Evolutionary conservation across 2,888 invertebrate genomes (phyloP).

Genomic region (Pachliopta kotzebuea): DNA sequence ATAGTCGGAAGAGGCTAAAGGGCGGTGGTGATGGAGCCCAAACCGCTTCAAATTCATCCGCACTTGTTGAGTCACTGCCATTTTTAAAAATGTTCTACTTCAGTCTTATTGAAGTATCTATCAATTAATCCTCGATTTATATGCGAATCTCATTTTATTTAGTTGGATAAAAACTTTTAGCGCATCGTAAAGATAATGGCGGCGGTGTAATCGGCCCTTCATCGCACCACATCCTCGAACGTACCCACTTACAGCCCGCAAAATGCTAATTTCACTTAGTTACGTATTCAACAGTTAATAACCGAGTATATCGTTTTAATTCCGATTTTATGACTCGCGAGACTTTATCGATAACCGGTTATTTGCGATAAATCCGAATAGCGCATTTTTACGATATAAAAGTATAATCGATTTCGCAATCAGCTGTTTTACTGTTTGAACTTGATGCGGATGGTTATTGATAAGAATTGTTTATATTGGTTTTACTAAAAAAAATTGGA

Average conservation of each 20-base stretch:
- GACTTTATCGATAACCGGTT: constrained; percentile 48
- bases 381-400: constrained; percentile 40
- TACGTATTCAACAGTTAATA: constrained; percentile 37
- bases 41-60: no score
- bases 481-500: no score
- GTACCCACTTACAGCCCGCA: constrained; percentile 35
- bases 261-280: constrained; percentile 41
- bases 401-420: constrained; percentile 53
- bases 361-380: constrained; percentile 38
- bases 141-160: constrained; percentile 20
- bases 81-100: neutral
- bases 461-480: neutral
- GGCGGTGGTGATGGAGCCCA: no score
- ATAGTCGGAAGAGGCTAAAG: no score
- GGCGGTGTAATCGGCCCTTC: constrained; percentile 18
- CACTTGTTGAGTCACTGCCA: no score
- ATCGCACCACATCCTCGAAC: constrained; percentile 27
- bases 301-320: constrained; percentile 40
- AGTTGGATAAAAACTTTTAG: constrained; percentile 19
- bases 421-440: constrained; percentile 19
- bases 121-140: constrained; percentile 17
- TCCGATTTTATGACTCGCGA: constrained; percentile 46
- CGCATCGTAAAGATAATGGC: constrained; percentile 20
- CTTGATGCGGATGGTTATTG: neutral
- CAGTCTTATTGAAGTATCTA: neutral